phyloP scores from a whole-genome alignment of 2,113 vertebrate species.

The Noctilio leporinus region DNA sequence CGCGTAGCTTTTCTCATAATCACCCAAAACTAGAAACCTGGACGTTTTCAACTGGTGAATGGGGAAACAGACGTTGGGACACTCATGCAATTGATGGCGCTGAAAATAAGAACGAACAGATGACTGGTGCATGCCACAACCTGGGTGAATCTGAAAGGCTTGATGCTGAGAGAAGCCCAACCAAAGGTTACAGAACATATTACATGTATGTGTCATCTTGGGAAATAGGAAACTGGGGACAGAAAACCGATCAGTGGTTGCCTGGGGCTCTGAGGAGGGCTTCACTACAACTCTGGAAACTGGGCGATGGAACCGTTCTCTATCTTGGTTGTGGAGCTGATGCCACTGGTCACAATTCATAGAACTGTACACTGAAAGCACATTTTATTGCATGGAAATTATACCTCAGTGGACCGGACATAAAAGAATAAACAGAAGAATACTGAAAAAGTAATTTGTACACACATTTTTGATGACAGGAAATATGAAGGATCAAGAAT shows the following conservation, averaged over 20 bases:
- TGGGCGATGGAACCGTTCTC: background rate
- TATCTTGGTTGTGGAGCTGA: background rate
- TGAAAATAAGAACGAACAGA: background rate
- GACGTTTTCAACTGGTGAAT: background rate
- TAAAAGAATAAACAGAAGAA: background rate
- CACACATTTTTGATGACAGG: background rate
- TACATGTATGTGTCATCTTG: background rate
- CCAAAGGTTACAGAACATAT: background rate
- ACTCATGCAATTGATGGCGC: background rate
- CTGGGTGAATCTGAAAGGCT: background rate
- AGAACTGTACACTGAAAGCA: background rate
- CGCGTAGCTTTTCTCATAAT: background rate
- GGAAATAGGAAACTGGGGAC: background rate
- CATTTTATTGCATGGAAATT: background rate
- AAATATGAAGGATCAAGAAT: background rate
- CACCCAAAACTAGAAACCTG: background rate
- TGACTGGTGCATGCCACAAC: background rate
- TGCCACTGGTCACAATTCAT: background rate
- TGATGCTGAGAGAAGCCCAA: background rate
- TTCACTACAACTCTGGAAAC: background rate
- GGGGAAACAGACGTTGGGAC: background rate
- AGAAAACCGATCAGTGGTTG: background rate
- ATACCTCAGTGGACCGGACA: background rate
- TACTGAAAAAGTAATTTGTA: background rate
- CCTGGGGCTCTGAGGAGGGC: background rate